Conservation (phyloP, 2,113 vertebrate species). For the Ancistrus triradiatus region DNA sequence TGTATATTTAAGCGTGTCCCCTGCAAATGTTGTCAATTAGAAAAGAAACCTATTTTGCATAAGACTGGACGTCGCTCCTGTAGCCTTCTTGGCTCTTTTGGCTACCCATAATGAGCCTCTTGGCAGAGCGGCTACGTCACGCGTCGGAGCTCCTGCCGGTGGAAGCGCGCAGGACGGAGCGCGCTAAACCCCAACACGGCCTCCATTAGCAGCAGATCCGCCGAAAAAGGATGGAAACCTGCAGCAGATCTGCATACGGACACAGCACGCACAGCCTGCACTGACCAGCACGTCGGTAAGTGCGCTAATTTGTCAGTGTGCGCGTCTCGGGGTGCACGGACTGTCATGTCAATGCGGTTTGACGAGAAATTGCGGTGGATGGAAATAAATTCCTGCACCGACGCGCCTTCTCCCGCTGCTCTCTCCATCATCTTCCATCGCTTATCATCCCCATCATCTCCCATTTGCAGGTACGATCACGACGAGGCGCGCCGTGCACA, state of each 20-base stretch:
- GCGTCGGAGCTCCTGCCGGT: constrained; percentile 33
- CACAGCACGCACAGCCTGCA: constrained; percentile 4
- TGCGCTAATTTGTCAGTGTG: neutral
- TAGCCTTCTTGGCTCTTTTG: neutral
- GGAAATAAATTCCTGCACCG: neutral
- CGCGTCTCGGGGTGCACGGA: constrained; percentile 12
- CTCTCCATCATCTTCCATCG: neutral
- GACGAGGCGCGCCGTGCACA: constrained; percentile 1
- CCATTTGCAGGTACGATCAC: neutral
- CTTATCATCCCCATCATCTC: neutral
- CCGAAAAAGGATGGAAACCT: constrained; percentile 16
- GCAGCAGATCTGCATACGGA: neutral
- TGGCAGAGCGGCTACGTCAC: constrained; percentile 40
- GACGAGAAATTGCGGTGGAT: neutral
- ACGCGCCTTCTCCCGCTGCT: constrained; percentile 6
- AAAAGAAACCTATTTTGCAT: too few relatives aligned
- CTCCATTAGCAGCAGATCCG: neutral
- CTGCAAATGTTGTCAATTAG: too few relatives aligned
- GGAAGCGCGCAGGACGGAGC: constrained; percentile 40
- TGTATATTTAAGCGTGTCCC: too few relatives aligned
- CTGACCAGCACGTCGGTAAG: constrained; percentile 30
- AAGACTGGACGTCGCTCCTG: too few relatives aligned
- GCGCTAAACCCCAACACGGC: constrained; percentile 18
- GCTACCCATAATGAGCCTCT: constrained; percentile 25
- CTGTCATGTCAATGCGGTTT: neutral